phyloP scores from a whole-genome alignment of 2,113 vertebrate species.

The Mus musculus region GRCm39 chr2:115408001-115408500 shows the following conservation, averaged over 20 bases:
- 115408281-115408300: background rate
- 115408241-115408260: background rate
- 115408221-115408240: background rate
- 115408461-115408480: background rate
- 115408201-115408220: background rate
- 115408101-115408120: conserved; percentile 24
- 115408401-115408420: background rate
- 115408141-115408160: background rate
- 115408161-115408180: conserved; percentile 1
- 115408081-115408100: background rate
- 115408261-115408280: background rate
- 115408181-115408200: background rate
- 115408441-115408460: background rate
- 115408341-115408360: background rate
- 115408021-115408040: background rate
- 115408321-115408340: background rate
- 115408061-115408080: conserved; percentile 15
- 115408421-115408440: background rate
- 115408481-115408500: background rate
- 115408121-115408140: background rate
- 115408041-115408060: background rate
- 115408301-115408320: background rate
- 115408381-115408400: background rate
- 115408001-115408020: background rate
- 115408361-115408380: background rate